Conservation (phyloP, 2,113 vertebrate species). For the Phrynocephalus versicolor region DNA sequence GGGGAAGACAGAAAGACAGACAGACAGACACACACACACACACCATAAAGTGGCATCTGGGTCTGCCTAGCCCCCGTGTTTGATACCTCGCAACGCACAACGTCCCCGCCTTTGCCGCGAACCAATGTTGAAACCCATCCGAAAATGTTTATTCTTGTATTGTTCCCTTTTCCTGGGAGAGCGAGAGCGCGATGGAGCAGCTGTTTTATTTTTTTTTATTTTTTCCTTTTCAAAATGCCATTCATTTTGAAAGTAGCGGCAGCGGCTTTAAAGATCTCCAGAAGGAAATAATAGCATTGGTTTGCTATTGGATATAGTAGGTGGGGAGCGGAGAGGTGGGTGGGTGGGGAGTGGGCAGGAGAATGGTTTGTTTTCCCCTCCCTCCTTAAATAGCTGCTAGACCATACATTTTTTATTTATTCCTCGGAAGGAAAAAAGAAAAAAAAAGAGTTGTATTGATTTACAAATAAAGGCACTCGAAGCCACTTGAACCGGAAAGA, state of each 20-base stretch:
- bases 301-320: no score
- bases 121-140: not conserved
- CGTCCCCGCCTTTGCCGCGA: not conserved
- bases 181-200: not conserved
- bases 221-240: no score
- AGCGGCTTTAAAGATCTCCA: not conserved
- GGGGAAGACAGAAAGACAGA: no score
- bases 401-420: not conserved
- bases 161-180: not conserved
- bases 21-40: no score
- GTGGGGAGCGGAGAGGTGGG: no score
- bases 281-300: not conserved
- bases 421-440: rapidly evolving
- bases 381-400: not conserved
- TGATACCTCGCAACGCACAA: not conserved
- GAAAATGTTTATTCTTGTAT: not conserved
- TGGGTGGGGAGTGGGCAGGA: no score
- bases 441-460: rapidly evolving
- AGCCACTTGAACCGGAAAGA: rapidly evolving
- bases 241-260: not conserved
- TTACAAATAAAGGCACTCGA: not conserved
- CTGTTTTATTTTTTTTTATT: no score
- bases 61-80: not conserved
- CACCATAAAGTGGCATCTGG: not conserved
- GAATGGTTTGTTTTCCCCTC: no score